Evolutionary conservation across 2,797 vertebrate species (phyloP).

Genomic region (Apogon talboti): DNA sequence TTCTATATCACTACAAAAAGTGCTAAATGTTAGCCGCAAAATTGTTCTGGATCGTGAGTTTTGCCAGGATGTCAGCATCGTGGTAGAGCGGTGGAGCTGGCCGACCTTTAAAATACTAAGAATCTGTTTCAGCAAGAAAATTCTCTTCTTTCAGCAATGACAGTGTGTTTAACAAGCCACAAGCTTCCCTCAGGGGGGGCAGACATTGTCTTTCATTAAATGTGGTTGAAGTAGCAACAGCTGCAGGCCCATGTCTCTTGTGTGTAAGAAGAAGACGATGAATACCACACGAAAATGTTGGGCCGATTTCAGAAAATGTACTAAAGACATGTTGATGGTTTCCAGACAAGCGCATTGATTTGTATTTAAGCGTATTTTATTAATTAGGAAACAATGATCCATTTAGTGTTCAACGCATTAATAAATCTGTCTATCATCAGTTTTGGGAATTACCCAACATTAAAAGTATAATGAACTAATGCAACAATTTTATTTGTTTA

Average conservation of each 20-base stretch:
- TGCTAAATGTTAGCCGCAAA: conserved; percentile 30
- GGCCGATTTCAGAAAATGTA: conserved; percentile 10
- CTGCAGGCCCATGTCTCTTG: conserved; percentile 40
- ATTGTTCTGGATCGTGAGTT: conserved; percentile 23
- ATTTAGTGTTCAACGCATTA: not conserved
- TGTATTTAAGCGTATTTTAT: not conserved
- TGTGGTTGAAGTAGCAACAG: conserved; percentile 68
- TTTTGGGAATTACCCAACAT: no score
- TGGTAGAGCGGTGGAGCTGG: conserved; percentile 45
- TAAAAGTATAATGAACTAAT: no score
- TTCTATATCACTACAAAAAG: conserved; percentile 35
- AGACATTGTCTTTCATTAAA: conserved; percentile 66
- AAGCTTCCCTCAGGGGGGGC: conserved; percentile 42
- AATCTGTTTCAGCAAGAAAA: conserved; percentile 53
- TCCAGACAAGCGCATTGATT: not conserved
- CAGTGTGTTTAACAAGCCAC: conserved; percentile 62
- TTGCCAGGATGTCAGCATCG: conserved; percentile 49
- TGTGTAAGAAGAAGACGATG: conserved; percentile 43
- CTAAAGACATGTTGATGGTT: not conserved
- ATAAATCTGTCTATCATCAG: not conserved
- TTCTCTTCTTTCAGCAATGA: conserved; percentile 44
- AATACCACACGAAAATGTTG: conserved; percentile 40
- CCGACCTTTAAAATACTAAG: conserved; percentile 57
- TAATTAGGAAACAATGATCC: not conserved
- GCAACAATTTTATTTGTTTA: no score